Evolutionary conservation across 2,797 vertebrate species (phyloP), one percentile per base, ranked within the genome.

Genomic region (Crenuchus spilurus): DNA sequence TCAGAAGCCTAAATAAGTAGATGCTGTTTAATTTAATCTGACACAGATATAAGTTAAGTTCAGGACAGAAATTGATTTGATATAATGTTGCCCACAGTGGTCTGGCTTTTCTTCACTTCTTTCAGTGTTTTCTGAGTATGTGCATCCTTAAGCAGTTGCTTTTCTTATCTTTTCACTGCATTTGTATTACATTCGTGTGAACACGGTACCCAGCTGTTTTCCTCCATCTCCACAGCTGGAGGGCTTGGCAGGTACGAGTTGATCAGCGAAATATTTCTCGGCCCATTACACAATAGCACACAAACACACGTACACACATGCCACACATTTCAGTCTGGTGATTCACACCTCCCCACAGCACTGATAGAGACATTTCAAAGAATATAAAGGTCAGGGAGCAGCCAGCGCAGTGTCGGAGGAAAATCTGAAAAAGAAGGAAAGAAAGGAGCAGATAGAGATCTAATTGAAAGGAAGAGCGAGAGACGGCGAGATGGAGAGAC

Each of bases 221-320:
- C 42, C 26, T 48, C 26, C 18, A 6, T 39, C 42, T 64, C n/a
- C 62, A 48, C 62, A 28, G 42, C 62, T 64, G 42, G 62, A 64
- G 42, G 62, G 39, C 42, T 64, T 64, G 62, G 42, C 42, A 58
- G 51, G 42, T 57, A 74, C 13, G 10, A 9, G 24, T 11, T 58
- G 41, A 74, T 66, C 31, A 58, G 30, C 8, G 13, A 37, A 35
- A 37, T 9, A 66, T 58, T 66, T 51, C 30, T 37, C 4, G 11
- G 10, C 30, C 33, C 44, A 31, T 67, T 49, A 51, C 24, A 30
- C 42, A 41, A 60, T 16, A 28, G 20, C 24, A 49, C 26, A 35
- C 11, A 54, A n/a, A 63, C 24, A 62, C 58, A 7, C 24, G 28
- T 24, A 54, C 7, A 30, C 24, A 54, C n/a, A n/a, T n/a, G n/a